A percentile compares a stretch with the other conserved stretches of the same genome.
Conservation (phyloP, 2,888 invertebrate species). For the Acheta domesticus region DNA sequence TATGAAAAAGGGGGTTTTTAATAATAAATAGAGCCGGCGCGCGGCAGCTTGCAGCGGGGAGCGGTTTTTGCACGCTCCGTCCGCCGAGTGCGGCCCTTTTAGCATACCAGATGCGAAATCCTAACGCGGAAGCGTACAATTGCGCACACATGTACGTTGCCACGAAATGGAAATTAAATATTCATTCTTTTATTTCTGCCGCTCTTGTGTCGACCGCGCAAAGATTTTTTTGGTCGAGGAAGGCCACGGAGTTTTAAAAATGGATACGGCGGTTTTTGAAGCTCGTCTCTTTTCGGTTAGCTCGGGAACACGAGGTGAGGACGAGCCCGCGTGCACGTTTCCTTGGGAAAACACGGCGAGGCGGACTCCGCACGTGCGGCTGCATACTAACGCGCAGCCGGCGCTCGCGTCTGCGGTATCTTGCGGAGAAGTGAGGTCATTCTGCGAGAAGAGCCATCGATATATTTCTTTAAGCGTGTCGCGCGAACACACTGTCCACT, state of each 20-base stretch:
- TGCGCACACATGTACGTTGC: slow-evolving; percentile 2
- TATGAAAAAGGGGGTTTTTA: slow-evolving; percentile 18
- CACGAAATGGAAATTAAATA: slow-evolving; percentile 18
- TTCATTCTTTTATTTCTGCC: neutral
- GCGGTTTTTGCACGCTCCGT: neutral
- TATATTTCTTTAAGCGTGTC: too few relatives aligned
- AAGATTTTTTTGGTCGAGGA: neutral
- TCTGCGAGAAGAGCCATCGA: too few relatives aligned
- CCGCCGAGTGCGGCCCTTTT: neutral
- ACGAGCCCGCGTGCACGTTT: neutral
- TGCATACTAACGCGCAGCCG: neutral
- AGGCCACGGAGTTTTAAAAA: neutral
- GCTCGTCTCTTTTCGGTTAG: neutral
- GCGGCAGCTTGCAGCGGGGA: neutral
- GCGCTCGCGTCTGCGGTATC: neutral
- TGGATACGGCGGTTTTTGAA: slow-evolving; percentile 7
- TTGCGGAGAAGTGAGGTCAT: too few relatives aligned
- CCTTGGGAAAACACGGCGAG: slow-evolving; percentile 18
- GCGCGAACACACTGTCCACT: too few relatives aligned
- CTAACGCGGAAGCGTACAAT: neutral
- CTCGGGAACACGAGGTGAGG: neutral
- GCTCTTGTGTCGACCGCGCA: neutral
- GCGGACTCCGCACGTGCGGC: neutral
- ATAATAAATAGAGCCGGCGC: slow-evolving; percentile 3
- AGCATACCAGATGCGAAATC: slow-evolving; percentile 18